Conservation (phyloP, 1,140 invertebrate species). For the Myzus persicae region DNA sequence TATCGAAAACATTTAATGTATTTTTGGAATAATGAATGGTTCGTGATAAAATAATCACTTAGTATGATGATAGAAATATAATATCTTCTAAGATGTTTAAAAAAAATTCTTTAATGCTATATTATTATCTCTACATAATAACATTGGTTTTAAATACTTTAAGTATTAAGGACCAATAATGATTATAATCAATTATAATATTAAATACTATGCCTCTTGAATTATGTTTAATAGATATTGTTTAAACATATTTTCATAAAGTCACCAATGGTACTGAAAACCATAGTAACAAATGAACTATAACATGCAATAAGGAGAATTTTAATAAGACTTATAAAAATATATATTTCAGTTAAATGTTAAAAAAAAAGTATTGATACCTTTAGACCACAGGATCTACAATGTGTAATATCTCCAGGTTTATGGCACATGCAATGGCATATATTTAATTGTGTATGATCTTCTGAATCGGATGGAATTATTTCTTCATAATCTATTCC, state of each 20-base stretch:
- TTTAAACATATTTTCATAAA: not conserved
- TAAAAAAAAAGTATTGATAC: not conserved
- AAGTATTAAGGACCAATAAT: no score
- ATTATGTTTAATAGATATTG: not conserved
- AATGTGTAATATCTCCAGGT: slow-evolving; percentile 33
- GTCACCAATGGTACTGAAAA: not conserved
- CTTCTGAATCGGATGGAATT: slow-evolving; percentile 41
- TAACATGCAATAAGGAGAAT: not conserved
- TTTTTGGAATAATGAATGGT: no score
- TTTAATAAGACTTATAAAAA: not conserved
- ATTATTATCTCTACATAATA: no score
- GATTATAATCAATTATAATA: not conserved
- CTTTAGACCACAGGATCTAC: slow-evolving; percentile 46
- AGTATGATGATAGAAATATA: not conserved
- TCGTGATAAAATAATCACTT: no score
- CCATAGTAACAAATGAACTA: not conserved
- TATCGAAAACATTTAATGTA: no score
- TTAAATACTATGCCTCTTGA: not conserved
- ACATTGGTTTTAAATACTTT: not conserved
- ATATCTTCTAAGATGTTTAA: no score
- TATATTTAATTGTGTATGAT: slow-evolving; percentile 25
- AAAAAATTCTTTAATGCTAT: not conserved
- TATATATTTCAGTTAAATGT: not conserved
- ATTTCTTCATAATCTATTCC: slow-evolving; percentile 56
- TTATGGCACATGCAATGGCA: slow-evolving; percentile 51